Conservation (phyloP, 92 coral and sea anemone species). For the Parazoanthus swiftii region DNA sequence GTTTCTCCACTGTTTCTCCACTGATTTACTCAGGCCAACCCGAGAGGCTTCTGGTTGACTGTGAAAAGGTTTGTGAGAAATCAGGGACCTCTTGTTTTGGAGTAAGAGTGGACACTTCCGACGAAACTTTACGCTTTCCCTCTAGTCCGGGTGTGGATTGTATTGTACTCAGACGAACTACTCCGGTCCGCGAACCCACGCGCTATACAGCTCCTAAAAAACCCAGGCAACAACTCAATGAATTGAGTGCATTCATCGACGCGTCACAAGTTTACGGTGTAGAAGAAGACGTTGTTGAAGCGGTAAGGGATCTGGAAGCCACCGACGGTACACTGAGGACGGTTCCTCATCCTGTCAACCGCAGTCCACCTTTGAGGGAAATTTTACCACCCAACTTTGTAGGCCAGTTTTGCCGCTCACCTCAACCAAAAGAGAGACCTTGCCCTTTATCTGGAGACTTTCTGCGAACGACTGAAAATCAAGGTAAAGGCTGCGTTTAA, state of each 20-base stretch:
- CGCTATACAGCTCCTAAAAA: neutral
- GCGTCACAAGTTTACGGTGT: slow-evolving; percentile 70
- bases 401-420: slow-evolving; percentile 38
- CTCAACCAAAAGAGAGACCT: slow-evolving; percentile 21
- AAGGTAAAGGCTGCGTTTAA: slow-evolving; percentile 19
- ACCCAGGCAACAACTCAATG: slow-evolving; percentile 42
- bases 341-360: slow-evolving; percentile 5
- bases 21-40: neutral
- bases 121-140: neutral
- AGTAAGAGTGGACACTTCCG: neutral
- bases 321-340: slow-evolving; percentile 40
- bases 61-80: neutral
- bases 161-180: neutral
- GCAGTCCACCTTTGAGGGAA: slow-evolving; percentile 16
- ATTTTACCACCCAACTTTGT: slow-evolving; percentile 36
- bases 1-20: neutral
- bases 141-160: neutral
- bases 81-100: neutral
- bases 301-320: slow-evolving; percentile 34
- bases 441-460: slow-evolving; percentile 49
- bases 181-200: neutral
- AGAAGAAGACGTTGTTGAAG: neutral
- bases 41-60: neutral
- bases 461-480: slow-evolving; percentile 47
- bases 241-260: slow-evolving; percentile 53